Evolutionary conservation across 2,797 vertebrate genomes (phyloP), one percentile per base, ranked within the genome.

Genomic region (Myotis vivesi): DNA sequence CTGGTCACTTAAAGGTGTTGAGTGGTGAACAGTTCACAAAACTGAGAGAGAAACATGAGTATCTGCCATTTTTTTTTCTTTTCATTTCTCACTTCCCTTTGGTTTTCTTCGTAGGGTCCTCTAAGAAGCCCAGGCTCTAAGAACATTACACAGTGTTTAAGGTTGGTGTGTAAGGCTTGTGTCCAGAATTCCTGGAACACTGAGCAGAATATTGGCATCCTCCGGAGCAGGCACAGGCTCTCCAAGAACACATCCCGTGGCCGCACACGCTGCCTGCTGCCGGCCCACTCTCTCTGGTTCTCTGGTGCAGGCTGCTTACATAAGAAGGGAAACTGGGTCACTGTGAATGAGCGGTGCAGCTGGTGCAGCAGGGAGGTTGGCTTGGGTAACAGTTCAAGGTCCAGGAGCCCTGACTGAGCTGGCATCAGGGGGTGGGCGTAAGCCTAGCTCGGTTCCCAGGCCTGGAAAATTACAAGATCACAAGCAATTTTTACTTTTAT

Each of bases 261-360:
- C 85, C 7, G 1, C n/a, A 64, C 96, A 76, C 19, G 73, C 77
- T 49, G 87, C 89, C 33, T 51, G 72, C 46, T 15, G 85, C 73
- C 4, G 10, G 83, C 83, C 46, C 3, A 4, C 81, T 96, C 87
- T 53, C 75, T 81, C 82, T 3, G 8, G 44, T 23, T 90, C 89
- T 95, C 85, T 83, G 91, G 85, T 84, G 85, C 88, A 25, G 89
- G 36, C 8, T 68, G 76, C 94, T 97, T 97, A 96, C 83, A 88
- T 97, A 97, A 97, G 96, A 79, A n/a, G 41, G 33, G 86, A 96
- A 97, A 97, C n/a, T 96, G 62, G 97, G 96, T 97, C 96, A 89
- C 88, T 93, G 66, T 84, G 94, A 97, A 97, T 93, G 96, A 96
- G 77, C 68, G 2, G 89, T 87, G 81, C 95, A 92, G 94, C 95